Percentiles rank a stretch among this genome's conserved stretches.
phyloP scores from a whole-genome alignment of 2,888 invertebrate species.

The Tortrix viridana region DNA sequence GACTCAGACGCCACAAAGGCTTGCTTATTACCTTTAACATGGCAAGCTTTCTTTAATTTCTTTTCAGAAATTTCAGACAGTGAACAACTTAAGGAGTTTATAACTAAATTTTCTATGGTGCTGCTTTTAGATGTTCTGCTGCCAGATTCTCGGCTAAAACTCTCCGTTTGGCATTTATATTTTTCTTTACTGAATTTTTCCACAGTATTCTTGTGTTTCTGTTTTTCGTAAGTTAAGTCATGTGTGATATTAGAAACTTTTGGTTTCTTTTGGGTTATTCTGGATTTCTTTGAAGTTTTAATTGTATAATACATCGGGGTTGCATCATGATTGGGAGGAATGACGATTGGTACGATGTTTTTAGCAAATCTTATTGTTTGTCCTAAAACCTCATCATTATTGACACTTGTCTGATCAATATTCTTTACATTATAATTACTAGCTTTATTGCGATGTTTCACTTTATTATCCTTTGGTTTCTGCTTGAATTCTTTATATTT shows the following conservation, averaged over 20 bases:
- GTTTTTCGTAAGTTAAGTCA: constrained; percentile 48
- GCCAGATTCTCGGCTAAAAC: constrained; percentile 55
- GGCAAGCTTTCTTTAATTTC: constrained; percentile 52
- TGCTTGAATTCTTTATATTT: constrained; percentile 41
- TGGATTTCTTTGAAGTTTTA: constrained; percentile 58
- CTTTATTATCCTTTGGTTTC: constrained; percentile 42
- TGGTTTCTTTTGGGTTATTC: constrained; percentile 49
- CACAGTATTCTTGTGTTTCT: constrained; percentile 51
- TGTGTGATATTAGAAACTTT: constrained; percentile 41
- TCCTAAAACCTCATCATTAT: constrained; percentile 58
- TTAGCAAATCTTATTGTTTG: constrained; percentile 71
- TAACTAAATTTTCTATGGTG: constrained; percentile 68
- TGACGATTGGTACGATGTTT: constrained; percentile 63
- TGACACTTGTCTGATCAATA: constrained; percentile 42
- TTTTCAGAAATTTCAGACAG: constrained; percentile 66
- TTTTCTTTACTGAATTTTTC: constrained; percentile 54
- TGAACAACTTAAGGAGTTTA: constrained; percentile 66
- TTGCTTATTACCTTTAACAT: constrained; percentile 45
- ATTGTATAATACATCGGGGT: constrained; percentile 64
- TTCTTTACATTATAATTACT: constrained; percentile 40
- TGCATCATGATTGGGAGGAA: constrained; percentile 59
- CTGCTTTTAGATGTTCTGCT: constrained; percentile 61
- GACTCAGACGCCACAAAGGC: constrained; percentile 63
- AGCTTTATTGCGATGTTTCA: constrained; percentile 51
- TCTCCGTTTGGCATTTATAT: constrained; percentile 48